Evolutionary conservation across 2,113 vertebrate genomes (phyloP).

Genomic region (Phaethon lepturus): DNA sequence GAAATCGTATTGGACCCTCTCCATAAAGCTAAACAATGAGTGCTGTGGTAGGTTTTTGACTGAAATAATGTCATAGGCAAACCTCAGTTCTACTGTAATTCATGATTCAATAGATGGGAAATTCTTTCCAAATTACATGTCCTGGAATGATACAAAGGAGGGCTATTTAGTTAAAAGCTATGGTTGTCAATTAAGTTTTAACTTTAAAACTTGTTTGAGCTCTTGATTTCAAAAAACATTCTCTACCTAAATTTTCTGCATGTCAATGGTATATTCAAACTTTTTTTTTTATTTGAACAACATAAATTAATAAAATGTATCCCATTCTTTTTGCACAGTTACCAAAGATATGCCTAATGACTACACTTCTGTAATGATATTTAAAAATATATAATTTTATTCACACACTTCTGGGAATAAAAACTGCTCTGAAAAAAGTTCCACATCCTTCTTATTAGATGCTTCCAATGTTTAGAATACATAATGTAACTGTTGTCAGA

Average conservation of each 20-base stretch:
- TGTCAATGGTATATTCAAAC: not conserved
- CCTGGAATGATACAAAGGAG: not conserved
- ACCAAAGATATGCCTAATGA: not conserved
- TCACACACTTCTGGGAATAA: not conserved
- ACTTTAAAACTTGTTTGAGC: not conserved
- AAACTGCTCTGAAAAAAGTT: not conserved
- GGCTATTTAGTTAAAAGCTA: not conserved
- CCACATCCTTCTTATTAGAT: not conserved
- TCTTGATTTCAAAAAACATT: not conserved
- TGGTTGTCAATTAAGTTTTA: not conserved
- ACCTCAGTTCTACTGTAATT: not conserved
- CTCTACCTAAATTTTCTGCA: not conserved
- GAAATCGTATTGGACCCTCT: not conserved
- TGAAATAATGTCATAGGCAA: not conserved
- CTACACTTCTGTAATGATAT: not conserved
- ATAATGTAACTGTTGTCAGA: not conserved
- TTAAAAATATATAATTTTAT: not conserved
- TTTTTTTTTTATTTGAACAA: not conserved
- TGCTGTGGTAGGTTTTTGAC: not conserved
- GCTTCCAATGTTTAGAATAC: not conserved
- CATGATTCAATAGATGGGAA: not conserved
- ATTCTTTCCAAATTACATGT: not conserved
- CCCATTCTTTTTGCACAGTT: not conserved
- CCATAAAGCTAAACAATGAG: not conserved
- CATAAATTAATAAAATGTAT: not conserved